phyloP scores from a whole-genome alignment of 2,113 vertebrate genomes.

The Cheirogaleus medius region DNA sequence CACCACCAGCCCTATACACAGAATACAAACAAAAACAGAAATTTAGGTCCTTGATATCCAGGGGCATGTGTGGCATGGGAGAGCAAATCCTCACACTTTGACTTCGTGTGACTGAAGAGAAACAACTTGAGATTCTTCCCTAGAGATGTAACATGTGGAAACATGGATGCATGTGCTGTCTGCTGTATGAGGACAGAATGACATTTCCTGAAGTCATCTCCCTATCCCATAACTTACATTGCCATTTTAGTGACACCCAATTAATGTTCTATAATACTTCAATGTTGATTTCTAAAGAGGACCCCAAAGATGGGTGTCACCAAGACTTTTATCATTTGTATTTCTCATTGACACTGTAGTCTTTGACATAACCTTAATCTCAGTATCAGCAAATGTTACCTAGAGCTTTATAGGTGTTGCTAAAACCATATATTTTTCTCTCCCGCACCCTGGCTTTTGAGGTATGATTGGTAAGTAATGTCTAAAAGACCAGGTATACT shows the following conservation, averaged over 20 bases:
- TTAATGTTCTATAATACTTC: background rate
- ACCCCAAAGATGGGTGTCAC: background rate
- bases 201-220: background rate
- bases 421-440: background rate
- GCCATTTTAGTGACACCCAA: background rate
- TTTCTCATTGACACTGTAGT: background rate
- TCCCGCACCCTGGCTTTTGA: background rate
- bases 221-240: background rate
- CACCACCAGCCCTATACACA: background rate
- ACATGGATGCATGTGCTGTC: background rate
- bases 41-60: background rate
- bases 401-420: background rate
- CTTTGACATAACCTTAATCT: background rate
- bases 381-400: slow-evolving; percentile 27
- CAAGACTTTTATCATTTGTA: background rate
- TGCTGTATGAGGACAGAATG: background rate
- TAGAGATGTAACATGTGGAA: background rate
- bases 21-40: background rate
- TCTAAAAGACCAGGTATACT: background rate
- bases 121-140: background rate
- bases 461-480: background rate
- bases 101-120: background rate
- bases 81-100: background rate
- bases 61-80: background rate
- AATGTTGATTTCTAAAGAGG: slow-evolving; percentile 52